Evolutionary conservation across 2,888 invertebrate species (phyloP).

Genomic region (Drepanosiphum platanoidis): DNA sequence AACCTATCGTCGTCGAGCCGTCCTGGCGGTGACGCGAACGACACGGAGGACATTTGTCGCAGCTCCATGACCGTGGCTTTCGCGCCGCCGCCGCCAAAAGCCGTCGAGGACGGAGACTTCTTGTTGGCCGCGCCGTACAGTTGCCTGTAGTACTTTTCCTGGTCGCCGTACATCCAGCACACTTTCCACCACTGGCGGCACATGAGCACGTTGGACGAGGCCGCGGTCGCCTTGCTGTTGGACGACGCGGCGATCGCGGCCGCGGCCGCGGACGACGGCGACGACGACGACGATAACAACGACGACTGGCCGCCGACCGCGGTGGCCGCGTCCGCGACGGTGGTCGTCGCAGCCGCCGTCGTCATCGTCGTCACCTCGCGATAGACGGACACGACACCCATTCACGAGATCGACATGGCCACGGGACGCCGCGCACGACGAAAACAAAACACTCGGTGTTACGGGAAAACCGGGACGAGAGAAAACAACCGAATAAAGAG

Average conservation of each 20-base stretch:
- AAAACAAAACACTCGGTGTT: background rate
- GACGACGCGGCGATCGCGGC: background rate
- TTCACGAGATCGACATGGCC: background rate
- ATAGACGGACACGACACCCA: conserved; percentile 55
- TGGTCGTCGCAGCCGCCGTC: background rate
- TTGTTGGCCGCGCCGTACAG: conserved; percentile 72
- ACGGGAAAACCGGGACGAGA: background rate
- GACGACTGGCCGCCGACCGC: background rate
- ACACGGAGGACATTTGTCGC: conserved; percentile 49
- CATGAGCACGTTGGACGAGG: conserved; percentile 78
- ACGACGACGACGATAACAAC: conserved; percentile 68
- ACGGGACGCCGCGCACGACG: background rate
- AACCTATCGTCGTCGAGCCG: conserved; percentile 37
- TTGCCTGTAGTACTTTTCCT: conserved; percentile 85
- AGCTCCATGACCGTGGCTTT: conserved; percentile 40
- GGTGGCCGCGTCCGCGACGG: background rate
- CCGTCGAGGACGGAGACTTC: conserved; percentile 35
- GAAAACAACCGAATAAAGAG: conserved; percentile 1
- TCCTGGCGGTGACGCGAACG: background rate
- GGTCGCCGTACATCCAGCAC: conserved; percentile 87
- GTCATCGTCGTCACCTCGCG: conserved; percentile 41
- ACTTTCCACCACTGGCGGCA: conserved; percentile 92
- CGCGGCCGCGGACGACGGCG: background rate
- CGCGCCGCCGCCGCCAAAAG: background rate
- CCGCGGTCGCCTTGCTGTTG: background rate